phyloP scores from a whole-genome alignment of 1,140 invertebrate genomes.

The Euschistus heros region DNA sequence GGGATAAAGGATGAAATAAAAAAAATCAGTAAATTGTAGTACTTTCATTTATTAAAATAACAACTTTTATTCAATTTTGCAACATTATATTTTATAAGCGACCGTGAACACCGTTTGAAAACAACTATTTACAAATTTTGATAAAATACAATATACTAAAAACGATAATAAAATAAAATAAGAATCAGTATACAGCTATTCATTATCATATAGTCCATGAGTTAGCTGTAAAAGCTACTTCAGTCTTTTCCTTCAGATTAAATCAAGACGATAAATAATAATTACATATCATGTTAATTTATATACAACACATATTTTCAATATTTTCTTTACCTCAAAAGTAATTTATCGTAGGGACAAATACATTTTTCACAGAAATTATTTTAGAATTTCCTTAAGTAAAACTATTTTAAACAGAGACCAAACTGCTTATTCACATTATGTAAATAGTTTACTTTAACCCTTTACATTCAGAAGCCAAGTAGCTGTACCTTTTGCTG shows the following conservation, averaged over 20 bases:
- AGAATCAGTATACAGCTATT: slow-evolving; percentile 7
- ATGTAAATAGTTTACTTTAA: too few relatives aligned
- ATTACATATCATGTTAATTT: too few relatives aligned
- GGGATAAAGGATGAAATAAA: neutral
- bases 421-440: too few relatives aligned
- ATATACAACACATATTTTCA: too few relatives aligned
- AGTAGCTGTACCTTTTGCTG: too few relatives aligned
- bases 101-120: slow-evolving; percentile 12
- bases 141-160: slow-evolving; percentile 4
- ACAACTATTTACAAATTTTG: slow-evolving; percentile 4
- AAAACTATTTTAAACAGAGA: too few relatives aligned
- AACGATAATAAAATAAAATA: slow-evolving; percentile 1
- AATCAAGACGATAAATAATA: neutral
- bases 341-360: too few relatives aligned
- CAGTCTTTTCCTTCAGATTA: slow-evolving; percentile 5
- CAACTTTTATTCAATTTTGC: slow-evolving; percentile 9
- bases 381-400: too few relatives aligned
- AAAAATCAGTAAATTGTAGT: neutral
- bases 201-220: slow-evolving; percentile 1
- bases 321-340: too few relatives aligned
- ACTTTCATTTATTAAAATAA: slow-evolving; percentile 9
- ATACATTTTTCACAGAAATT: too few relatives aligned
- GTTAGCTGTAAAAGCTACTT: slow-evolving; percentile 4
- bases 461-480: too few relatives aligned
- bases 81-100: slow-evolving; percentile 2